Evolutionary conservation across 2,888 invertebrate genomes (phyloP), one percentile per base, ranked within the genome.

Genomic region (Chymomyza fuscimana): DNA sequence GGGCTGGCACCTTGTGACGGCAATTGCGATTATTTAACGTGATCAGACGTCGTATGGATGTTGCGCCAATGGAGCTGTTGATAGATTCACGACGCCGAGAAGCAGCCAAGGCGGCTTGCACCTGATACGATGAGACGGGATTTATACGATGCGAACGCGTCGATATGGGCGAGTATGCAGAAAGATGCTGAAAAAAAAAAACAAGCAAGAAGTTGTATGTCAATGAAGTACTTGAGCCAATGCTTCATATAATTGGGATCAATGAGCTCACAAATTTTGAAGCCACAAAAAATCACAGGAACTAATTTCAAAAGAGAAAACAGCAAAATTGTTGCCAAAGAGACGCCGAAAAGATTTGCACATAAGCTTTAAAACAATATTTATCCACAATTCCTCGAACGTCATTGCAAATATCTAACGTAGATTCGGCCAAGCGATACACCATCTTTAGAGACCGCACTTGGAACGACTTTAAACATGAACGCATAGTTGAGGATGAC

Each of bases 41-140:
- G 65, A 96, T 93, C 15, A 96, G 92, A 0, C 96, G 93, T 4
- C 96, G 93, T 10, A 96, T 96, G 1, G 96, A 96, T 0, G 95
- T 95, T 0, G 95, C 95, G 1, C 96, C 96, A 40, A 95, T 94
- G 0, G 95, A 95, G 63, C 95, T 95, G 32, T 94, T 94, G 66
- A 94, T 93, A 0, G 95, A 95, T 83, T 95, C 95, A 16, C 95
- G 93, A 3, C 95, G 93, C 4, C 94, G 92, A 10, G 92, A 90
- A 22, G 89, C 90, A 40, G 91, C 89, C 62, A 92, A 78, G 0
- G 90, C 90, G 22, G 90, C 90, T 80, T 92, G 91, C 67, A 92
- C 91, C 73, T 92, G 92, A 78, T 90, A 91, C 73, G 92, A 91
- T 29, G 92, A 90, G 7, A 92, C 91, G 0, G 91, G 89, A 72